Percentiles rank a stretch among this genome's conserved stretches.
Evolutionary conservation across 2,888 invertebrate genomes (phyloP).

Genomic region (Perizoma affinitatum): DNA sequence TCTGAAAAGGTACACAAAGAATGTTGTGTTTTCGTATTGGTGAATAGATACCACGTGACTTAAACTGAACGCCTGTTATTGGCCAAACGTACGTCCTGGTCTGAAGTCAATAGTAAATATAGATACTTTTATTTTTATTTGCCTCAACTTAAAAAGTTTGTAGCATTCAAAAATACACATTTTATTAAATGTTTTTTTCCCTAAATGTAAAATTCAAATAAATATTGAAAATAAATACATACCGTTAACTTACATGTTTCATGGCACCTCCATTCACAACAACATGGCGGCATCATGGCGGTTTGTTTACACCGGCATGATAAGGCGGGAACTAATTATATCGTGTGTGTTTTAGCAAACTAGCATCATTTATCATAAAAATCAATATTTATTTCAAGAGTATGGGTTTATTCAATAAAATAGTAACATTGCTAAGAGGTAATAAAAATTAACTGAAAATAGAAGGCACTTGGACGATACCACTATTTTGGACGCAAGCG

Average conservation of each 20-base stretch:
- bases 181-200: background rate
- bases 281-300: constrained; percentile 84
- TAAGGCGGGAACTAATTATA: constrained; percentile 76
- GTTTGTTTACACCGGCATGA: constrained; percentile 85
- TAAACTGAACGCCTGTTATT: constrained; percentile 62
- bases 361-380: constrained; percentile 44
- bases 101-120: constrained; percentile 60
- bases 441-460: constrained; percentile 45
- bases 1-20: constrained; percentile 84
- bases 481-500: constrained; percentile 59
- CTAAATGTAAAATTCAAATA: constrained; percentile 8
- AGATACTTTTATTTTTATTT: constrained; percentile 40
- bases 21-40: constrained; percentile 80
- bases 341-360: constrained; percentile 48
- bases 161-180: background rate
- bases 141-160: background rate
- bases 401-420: constrained; percentile 64
- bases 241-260: constrained; percentile 56
- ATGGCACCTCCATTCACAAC: constrained; percentile 63
- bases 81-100: constrained; percentile 52
- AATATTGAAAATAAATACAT: constrained; percentile 39
- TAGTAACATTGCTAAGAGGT: constrained; percentile 47
- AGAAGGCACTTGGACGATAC: constrained; percentile 72
- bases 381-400: constrained; percentile 51
- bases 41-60: constrained; percentile 79